Evolutionary conservation across 2,797 vertebrate species (phyloP).

Genomic region (Manis pentadactyla): DNA sequence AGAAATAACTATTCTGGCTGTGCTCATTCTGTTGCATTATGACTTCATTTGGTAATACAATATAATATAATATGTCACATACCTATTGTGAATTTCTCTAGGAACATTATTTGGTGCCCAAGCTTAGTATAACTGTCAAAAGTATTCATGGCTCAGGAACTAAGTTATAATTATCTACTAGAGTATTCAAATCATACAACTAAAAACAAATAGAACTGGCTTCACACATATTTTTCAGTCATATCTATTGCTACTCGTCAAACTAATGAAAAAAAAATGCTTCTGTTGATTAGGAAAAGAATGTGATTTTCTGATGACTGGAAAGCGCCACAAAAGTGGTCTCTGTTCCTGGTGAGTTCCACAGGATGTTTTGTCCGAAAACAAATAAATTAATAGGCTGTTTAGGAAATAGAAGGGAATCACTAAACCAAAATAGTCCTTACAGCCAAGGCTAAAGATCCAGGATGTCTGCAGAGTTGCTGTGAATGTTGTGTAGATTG

Average conservation of each 20-base stretch:
- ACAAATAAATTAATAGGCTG: neutral
- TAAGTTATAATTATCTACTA: conserved; percentile 42
- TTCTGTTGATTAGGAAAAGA: neutral
- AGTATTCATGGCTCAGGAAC: conserved; percentile 62
- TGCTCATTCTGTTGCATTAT: conserved; percentile 81
- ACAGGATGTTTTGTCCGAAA: neutral
- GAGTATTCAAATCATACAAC: neutral
- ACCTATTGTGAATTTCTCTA: conserved; percentile 74
- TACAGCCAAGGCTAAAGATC: neutral
- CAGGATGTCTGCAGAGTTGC: neutral
- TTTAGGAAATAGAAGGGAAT: neutral
- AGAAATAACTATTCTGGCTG: conserved; percentile 80
- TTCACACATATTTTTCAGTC: neutral
- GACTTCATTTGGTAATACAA: conserved; percentile 82
- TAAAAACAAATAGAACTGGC: neutral
- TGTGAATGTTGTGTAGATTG: neutral
- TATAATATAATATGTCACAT: conserved; percentile 73
- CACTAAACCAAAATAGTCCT: neutral
- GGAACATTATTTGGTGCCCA: conserved; percentile 73
- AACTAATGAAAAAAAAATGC: neutral
- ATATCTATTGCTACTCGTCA: neutral
- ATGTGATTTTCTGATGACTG: neutral
- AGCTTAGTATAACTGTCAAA: conserved; percentile 75
- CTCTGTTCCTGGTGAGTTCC: neutral
- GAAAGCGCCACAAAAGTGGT: neutral